These are phyloP conservation scores for Aegithalos caudatus DNA, from an alignment of 2,113 vertebrate genomes.

Conservation along the genomic window DNA sequence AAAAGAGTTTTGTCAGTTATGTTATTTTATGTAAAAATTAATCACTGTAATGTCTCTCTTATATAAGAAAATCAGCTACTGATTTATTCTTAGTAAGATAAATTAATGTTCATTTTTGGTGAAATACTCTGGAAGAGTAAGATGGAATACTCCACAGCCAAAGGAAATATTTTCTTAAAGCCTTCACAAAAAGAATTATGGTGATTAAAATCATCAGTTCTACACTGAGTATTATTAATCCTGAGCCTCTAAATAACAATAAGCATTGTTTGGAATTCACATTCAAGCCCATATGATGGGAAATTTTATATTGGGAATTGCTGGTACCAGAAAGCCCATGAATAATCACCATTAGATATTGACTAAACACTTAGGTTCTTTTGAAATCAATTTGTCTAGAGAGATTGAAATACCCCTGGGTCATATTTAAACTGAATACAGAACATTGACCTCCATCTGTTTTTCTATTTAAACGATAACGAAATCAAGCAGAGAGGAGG, in stretches of 20 bases:
- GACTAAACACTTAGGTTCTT: conserved; percentile 20
- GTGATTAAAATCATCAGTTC: background rate
- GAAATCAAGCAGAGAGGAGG: background rate
- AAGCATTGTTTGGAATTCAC: background rate
- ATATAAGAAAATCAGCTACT: background rate
- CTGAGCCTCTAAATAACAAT: background rate
- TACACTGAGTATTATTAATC: background rate
- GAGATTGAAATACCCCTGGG: background rate
- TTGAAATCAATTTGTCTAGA: background rate
- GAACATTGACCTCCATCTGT: background rate
- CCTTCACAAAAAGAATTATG: background rate
- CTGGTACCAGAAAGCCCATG: background rate
- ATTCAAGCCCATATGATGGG: accelerated
- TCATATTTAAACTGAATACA: background rate
- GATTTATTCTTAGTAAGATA: background rate
- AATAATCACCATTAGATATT: conserved; percentile 9
- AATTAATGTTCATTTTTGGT: background rate
- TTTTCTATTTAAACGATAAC: background rate
- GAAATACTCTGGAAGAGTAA: background rate
- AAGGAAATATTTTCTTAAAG: background rate
- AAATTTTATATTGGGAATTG: conserved; percentile 2
- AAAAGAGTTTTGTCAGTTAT: background rate
- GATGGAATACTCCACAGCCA: background rate
- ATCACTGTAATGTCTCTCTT: background rate
- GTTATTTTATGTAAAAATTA: background rate